These are phyloP conservation scores for Lordiphosa fenestrarum DNA, from an alignment of 2,888 invertebrate species.

Conservation along the genomic window DNA sequence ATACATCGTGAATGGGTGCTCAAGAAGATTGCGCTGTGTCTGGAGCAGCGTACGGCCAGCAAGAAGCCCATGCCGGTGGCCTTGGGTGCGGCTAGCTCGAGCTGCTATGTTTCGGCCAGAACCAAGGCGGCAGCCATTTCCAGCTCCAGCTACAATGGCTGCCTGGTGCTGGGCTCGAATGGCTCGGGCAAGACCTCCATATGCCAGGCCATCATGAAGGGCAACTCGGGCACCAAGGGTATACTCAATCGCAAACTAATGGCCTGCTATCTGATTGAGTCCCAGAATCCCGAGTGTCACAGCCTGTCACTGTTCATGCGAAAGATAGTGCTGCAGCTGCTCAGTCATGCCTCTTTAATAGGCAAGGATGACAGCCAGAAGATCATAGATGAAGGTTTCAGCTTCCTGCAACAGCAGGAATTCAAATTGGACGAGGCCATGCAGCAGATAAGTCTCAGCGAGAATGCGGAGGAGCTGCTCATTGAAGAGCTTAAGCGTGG, in stretches of 20 bases:
- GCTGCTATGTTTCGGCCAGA: conserved; percentile 72
- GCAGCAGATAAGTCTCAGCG: conserved; percentile 76
- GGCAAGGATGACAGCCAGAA: conserved; percentile 75
- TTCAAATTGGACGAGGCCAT: conserved; percentile 76
- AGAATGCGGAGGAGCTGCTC: conserved; percentile 78
- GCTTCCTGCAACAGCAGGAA: conserved; percentile 77
- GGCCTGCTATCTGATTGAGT: conserved; percentile 93
- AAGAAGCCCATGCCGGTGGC: conserved; percentile 82
- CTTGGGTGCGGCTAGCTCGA: conserved; percentile 49
- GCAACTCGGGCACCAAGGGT: conserved; percentile 80
- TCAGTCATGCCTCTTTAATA: conserved; percentile 84
- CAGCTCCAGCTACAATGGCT: conserved; percentile 85
- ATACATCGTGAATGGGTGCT: conserved; percentile 94
- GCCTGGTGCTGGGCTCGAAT: conserved; percentile 93
- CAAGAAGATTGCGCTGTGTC: conserved; percentile 93
- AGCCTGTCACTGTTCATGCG: conserved; percentile 92
- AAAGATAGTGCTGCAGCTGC: conserved; percentile 91
- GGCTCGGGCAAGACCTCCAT: conserved; percentile 97
- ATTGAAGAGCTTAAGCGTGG: conserved; percentile 78
- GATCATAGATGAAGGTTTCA: conserved; percentile 76
- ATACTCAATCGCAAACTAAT: conserved; percentile 86
- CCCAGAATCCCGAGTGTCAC: conserved; percentile 91
- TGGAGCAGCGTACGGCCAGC: conserved; percentile 92
- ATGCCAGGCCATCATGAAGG: conserved; percentile 85
- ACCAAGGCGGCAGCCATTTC: conserved; percentile 76